Evolutionary conservation across 2,888 invertebrate species (phyloP).

Genomic region (Therioaphis trifolii): DNA sequence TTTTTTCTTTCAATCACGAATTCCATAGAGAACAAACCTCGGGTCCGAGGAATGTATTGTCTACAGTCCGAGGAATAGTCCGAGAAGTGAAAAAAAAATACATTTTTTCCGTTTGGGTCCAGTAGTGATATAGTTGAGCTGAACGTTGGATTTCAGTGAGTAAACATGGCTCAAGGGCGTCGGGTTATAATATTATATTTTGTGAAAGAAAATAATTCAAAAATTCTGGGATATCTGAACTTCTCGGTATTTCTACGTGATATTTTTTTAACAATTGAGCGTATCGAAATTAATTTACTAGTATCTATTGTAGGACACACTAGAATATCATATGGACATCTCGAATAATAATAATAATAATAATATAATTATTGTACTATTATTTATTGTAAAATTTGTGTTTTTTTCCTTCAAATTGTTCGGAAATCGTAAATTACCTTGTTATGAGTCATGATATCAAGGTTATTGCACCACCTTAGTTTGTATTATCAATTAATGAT

Average conservation of each 20-base stretch:
- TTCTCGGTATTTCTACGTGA: not conserved
- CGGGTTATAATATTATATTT: conserved; percentile 22
- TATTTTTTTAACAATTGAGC: not conserved
- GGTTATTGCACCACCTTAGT: not conserved
- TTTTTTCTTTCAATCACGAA: conserved; percentile 49
- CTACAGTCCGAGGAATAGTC: conserved; percentile 33
- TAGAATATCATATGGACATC: not conserved
- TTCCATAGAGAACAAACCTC: conserved; percentile 39
- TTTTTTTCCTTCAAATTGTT: not conserved
- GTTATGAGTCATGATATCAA: not conserved
- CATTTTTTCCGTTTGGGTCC: conserved; percentile 23
- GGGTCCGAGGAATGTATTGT: conserved; percentile 51
- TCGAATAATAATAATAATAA: not conserved
- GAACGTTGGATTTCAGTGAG: conserved; percentile 22
- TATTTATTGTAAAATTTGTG: too few species aligned
- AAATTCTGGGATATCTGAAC: conserved; percentile 13
- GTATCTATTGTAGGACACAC: not conserved
- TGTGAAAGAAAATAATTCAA: conserved; percentile 27
- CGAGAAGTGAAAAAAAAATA: conserved; percentile 25
- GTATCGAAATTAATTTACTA: not conserved
- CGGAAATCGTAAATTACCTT: not conserved
- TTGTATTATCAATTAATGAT: conserved; percentile 4
- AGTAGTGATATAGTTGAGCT: conserved; percentile 13
- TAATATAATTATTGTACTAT: not conserved
- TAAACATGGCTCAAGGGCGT: conserved; percentile 38